Conservation (phyloP, 1,140 invertebrate genomes). For the Eumaeus atala region DNA sequence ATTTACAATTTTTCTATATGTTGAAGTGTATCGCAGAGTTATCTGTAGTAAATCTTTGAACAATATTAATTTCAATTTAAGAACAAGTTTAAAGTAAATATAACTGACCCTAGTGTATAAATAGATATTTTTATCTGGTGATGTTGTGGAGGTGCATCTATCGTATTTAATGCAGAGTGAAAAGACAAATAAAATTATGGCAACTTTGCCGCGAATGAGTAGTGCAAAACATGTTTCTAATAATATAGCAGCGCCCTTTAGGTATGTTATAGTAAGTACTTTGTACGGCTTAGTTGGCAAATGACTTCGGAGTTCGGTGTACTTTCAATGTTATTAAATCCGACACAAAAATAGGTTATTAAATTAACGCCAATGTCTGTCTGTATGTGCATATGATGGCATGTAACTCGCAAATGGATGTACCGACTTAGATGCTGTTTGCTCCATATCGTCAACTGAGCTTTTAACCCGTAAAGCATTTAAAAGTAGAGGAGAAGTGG, state of each 20-base stretch:
- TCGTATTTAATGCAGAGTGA: constrained; percentile 12
- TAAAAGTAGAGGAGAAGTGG: too few species aligned
- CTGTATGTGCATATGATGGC: neutral
- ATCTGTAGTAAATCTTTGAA: too few species aligned
- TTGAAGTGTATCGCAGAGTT: too few species aligned
- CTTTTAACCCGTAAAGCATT: too few species aligned
- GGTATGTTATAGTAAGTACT: constrained; percentile 23
- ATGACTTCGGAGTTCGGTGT: too few species aligned
- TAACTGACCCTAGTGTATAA: constrained; percentile 8
- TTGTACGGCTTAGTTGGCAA: neutral
- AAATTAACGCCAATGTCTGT: neutral
- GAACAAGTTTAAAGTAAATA: neutral
- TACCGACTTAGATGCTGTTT: too few species aligned
- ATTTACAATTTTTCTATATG: constrained; percentile 13
- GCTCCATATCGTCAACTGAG: too few species aligned
- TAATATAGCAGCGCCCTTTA: constrained; percentile 53
- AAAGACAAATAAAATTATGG: constrained; percentile 36
- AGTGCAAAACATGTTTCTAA: constrained; percentile 44
- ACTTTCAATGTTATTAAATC: neutral
- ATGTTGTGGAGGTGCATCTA: constrained; percentile 7
- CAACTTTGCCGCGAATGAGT: constrained; percentile 60
- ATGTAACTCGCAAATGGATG: too few species aligned
- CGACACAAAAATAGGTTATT: too few species aligned
- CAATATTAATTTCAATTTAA: too few species aligned
- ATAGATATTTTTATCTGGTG: constrained; percentile 16